Base-by-base conservation (phyloP, 2,888 invertebrate species). In the Pandemis cinnamomeana region DNA sequence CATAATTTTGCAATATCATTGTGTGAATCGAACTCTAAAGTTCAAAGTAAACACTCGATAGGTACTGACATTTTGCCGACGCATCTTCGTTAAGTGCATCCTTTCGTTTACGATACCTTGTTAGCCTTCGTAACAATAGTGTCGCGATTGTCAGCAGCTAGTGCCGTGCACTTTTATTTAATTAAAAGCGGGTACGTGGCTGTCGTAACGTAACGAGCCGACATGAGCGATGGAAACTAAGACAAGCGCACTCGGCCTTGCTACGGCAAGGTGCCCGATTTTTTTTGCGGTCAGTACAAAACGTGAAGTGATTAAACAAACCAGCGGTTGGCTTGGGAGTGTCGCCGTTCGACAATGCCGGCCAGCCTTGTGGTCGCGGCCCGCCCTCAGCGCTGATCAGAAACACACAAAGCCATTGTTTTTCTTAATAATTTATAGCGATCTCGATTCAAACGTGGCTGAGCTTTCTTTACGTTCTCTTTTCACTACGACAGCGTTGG, bases 251-350 rank as follows among this genome's bases (percentile, higher is more conserved):
- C 62, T 67, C 81, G 91, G 83, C 92, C 92, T 91, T 88, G 92
- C 81, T 75, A 78, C 78, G 72, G 86, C 91, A 87, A 91, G 89
- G 89, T 90, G 91, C 88, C 85, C 88, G 87, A 85, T 88, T 88
- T 90, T 75, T 90, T 91, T 91, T 91, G 91, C 90, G 91, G 91
- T 90, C 89, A 87, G 77, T 79, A 81, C 83, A 86, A 85, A 89
- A 89, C 89, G 89, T 89, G 87, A 79, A 87, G 82, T 85, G 89
- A 87, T 90, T 89, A 84, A 88, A 87, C 83, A 88, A 89, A 53
- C 85, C 79, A 81, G 82, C 80, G 80, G 83, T 78, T 75, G 15
- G 62, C 41, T 80, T 83, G 84, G 85, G 83, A 86, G 84, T 85
- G 87, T 83, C 87, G 82, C 86, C 81, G 83, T 81, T 84, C 86